phyloP scores from a whole-genome alignment of 2,888 invertebrate species.

The Cataglyphis albicans region DNA sequence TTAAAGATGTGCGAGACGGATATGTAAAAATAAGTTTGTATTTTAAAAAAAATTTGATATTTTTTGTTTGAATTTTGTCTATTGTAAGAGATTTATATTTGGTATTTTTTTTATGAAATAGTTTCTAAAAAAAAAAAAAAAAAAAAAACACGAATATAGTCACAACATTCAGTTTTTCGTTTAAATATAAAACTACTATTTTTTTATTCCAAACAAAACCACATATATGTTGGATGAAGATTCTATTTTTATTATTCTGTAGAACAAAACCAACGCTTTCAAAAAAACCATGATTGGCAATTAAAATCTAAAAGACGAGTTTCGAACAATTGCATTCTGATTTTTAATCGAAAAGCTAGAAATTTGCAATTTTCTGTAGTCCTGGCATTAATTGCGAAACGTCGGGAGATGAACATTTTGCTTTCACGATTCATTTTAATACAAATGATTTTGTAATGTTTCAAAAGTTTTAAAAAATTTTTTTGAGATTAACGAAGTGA shows the following conservation, averaged over 20 bases:
- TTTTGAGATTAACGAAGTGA: neutral
- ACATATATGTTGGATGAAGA: neutral
- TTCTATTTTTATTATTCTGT: constrained; percentile 22
- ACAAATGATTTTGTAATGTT: neutral
- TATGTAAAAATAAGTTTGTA: neutral
- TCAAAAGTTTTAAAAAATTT: neutral
- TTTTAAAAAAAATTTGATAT: neutral
- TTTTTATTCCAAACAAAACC: neutral
- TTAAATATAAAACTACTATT: neutral
- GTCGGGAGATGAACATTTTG: neutral
- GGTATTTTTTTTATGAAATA: neutral
- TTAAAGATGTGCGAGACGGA: neutral
- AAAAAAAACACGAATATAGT: neutral
- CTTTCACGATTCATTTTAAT: neutral
- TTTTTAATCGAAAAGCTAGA: constrained; percentile 37
- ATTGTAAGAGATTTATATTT: neutral
- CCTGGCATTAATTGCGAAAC: neutral
- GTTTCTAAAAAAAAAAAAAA: neutral
- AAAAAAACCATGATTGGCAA: constrained; percentile 37
- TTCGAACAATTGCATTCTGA: constrained; percentile 29
- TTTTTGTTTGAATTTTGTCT: neutral
- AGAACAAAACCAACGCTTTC: neutral
- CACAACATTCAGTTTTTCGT: neutral
- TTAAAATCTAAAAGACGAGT: constrained; percentile 25
- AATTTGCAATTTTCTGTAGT: constrained; percentile 17